phyloP scores from a whole-genome alignment of 2,797 vertebrate genomes.

The Rhinichthys osculus region DNA sequence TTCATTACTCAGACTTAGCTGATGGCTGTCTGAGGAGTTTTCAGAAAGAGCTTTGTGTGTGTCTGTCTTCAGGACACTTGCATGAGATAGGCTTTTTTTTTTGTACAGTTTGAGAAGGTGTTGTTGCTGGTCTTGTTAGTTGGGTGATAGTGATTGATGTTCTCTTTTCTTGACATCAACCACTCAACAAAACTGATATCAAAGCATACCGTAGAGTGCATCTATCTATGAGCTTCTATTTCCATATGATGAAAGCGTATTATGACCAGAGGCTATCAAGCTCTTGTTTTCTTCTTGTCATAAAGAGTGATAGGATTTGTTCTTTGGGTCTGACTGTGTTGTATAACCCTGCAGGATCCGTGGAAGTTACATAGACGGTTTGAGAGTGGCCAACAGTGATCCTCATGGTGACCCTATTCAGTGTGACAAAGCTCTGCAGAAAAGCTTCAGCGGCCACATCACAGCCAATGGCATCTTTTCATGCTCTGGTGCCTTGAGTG shows the following conservation, averaged over 20 bases:
- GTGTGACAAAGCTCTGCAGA: conserved; percentile 14
- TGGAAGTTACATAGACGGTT: not conserved
- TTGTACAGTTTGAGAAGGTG: not conserved
- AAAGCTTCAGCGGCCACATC: not conserved
- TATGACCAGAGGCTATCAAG: conserved; percentile 18
- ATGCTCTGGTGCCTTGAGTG: conserved; percentile 35
- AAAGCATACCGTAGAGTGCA: not conserved
- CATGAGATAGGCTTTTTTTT: not conserved
- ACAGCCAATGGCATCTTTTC: conserved; percentile 22
- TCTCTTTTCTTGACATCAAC: conserved; percentile 4
- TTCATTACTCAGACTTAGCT: conserved; percentile 56
- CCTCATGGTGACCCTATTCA: conserved; percentile 30
- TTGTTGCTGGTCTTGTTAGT: not conserved
- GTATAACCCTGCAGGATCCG: conserved; percentile 22
- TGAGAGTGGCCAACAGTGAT: conserved; percentile 19
- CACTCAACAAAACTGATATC: conserved; percentile 11
- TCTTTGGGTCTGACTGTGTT: not conserved
- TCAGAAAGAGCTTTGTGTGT: conserved; percentile 5
- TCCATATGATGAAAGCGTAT: not conserved
- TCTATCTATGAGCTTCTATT: conserved; percentile 11
- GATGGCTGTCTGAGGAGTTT: conserved; percentile 44
- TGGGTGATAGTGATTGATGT: conserved; percentile 9
- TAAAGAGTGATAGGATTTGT: conserved; percentile 11
- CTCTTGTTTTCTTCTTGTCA: conserved; percentile 6
- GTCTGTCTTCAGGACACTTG: conserved; percentile 18